These are phyloP conservation scores for Oncorhynchus gorbuscha DNA, from an alignment of 2,113 vertebrate genomes.

Conservation along the genomic window DNA sequence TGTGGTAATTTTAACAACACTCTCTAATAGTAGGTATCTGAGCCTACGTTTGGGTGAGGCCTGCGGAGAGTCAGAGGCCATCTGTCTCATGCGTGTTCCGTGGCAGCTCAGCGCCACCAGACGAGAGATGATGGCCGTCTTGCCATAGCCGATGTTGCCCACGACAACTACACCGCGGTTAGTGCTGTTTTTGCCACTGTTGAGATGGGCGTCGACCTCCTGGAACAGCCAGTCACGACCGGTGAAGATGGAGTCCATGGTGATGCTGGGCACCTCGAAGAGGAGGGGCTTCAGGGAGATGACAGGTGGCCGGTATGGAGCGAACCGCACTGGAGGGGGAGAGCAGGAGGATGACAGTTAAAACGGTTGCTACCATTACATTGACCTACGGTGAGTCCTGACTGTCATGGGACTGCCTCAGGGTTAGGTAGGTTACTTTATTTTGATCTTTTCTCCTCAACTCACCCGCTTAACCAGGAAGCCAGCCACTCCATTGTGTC, in stretches of 20 bases:
- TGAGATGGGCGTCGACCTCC: slow-evolving; percentile 89
- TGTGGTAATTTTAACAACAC: too few species aligned
- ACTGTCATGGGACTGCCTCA: too few species aligned
- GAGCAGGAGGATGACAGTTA: too few species aligned
- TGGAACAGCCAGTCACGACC: slow-evolving; percentile 98
- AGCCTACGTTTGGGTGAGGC: slow-evolving; percentile 91
- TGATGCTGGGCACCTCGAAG: slow-evolving; percentile 98
- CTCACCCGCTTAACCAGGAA: too few species aligned
- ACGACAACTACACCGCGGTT: slow-evolving; percentile 92
- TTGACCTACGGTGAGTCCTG: too few species aligned
- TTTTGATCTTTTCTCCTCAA: too few species aligned
- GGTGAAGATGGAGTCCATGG: slow-evolving; percentile 92
- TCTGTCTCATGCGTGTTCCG: slow-evolving; percentile 95
- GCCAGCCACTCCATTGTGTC: too few species aligned
- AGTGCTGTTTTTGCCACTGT: slow-evolving; percentile 76
- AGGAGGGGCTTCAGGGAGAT: slow-evolving; percentile 95
- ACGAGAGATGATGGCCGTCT: slow-evolving; percentile 94
- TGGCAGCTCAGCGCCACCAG: slow-evolving; percentile 98
- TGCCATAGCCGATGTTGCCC: slow-evolving; percentile 95
- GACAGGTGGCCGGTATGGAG: slow-evolving; percentile 91
- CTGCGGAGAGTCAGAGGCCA: slow-evolving; percentile 94
- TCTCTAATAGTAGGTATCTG: background rate
- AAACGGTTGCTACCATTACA: too few species aligned
- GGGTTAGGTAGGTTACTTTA: too few species aligned
- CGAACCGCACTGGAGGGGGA: slow-evolving; percentile 78